These are phyloP conservation scores for Styela clava DNA, from an alignment of 23 tunicate species.

Conservation along the genomic window DNA sequence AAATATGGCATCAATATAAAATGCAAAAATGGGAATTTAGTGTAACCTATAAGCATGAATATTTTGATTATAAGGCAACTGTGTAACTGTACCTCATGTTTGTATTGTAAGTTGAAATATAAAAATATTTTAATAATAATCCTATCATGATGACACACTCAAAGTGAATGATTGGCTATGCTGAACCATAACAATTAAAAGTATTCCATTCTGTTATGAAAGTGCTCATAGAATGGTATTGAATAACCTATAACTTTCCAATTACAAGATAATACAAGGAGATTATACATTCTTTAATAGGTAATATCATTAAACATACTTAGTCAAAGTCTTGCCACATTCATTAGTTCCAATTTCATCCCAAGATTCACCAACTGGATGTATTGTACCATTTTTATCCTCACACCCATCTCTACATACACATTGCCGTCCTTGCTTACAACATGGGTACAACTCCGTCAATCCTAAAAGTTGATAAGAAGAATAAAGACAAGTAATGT, in stretches of 20 bases:
- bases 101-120: no score
- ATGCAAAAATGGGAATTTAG: no score
- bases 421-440: slow-evolving; percentile 26
- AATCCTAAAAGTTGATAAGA: slow-evolving; percentile 22
- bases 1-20: background rate
- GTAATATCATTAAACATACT: background rate
- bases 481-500: background rate
- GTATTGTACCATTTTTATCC: slow-evolving; percentile 13
- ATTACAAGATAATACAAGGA: no score
- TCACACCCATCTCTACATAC: slow-evolving; percentile 42
- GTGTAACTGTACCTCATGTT: background rate
- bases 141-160: no score
- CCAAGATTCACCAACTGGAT: slow-evolving; percentile 24
- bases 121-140: no score
- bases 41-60: no score
- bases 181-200: no score
- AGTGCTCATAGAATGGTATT: no score
- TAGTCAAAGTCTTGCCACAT: slow-evolving; percentile 21
- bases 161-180: no score
- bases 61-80: background rate
- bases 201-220: no score
- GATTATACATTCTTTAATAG: no score
- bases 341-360: slow-evolving; percentile 22
- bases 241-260: no score
- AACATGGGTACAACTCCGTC: slow-evolving; percentile 12